phyloP scores from a whole-genome alignment of 53 echinoderm and acorn worm genomes.

The Echinarachnius parma region DNA sequence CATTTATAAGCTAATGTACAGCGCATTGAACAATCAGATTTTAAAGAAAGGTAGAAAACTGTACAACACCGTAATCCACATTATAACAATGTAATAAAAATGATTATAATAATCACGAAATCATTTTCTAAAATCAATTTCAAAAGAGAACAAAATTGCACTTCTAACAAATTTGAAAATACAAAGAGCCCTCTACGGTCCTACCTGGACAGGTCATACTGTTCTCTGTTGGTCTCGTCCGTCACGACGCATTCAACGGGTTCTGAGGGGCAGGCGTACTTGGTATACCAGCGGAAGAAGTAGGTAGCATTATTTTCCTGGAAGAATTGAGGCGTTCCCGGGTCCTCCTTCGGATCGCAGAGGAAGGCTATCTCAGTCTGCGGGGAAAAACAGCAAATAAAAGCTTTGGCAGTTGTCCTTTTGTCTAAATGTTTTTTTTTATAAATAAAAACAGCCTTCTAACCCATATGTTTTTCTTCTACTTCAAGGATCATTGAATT shows the following conservation, averaged over 20 bases:
- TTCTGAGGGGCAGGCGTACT: conserved; percentile 83
- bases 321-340: conserved; percentile 60
- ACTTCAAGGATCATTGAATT: too few species aligned
- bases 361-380: conserved; percentile 96
- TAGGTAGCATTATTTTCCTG: conserved; percentile 70
- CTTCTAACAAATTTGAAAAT: neutral
- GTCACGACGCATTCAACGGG: conserved; percentile 90
- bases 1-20: too few species aligned
- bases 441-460: too few species aligned
- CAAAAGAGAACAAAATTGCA: neutral
- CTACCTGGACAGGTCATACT: conserved; percentile 96
- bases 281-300: conserved; percentile 89
- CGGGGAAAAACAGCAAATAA: neutral
- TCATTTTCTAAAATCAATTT: neutral
- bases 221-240: conserved; percentile 55
- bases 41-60: too few species aligned
- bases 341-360: conserved; percentile 59
- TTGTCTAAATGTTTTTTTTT: too few species aligned
- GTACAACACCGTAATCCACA: too few species aligned
- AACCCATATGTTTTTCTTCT: too few species aligned
- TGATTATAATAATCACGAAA: neutral
- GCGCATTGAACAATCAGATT: too few species aligned
- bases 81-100: too few species aligned
- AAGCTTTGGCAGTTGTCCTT: too few species aligned
- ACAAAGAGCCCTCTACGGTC: neutral